Conservation (phyloP, 2,113 vertebrate genomes). For the Hemicordylus capensis region DNA sequence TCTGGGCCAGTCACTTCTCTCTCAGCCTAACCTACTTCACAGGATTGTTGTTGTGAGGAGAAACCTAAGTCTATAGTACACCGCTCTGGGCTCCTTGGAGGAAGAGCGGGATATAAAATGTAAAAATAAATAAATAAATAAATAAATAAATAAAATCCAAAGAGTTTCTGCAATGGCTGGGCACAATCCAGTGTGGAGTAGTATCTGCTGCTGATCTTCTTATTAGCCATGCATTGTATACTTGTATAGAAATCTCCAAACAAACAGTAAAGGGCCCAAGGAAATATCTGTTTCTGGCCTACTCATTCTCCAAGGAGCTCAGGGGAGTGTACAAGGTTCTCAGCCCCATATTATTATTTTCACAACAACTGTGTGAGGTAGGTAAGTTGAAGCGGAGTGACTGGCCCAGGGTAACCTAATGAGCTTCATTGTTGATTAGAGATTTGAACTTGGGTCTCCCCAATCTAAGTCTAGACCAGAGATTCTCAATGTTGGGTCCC, state of each 20-base stretch:
- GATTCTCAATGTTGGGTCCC: no score
- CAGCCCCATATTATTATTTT: neutral
- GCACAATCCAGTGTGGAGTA: neutral
- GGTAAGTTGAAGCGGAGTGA: neutral
- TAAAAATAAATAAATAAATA: no score
- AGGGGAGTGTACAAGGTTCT: no score
- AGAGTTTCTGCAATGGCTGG: neutral
- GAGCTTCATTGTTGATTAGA: neutral
- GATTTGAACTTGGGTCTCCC: neutral
- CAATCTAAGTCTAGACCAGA: neutral
- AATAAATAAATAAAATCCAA: no score
- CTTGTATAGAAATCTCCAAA: neutral
- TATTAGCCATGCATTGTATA: neutral
- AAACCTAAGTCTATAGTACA: no score
- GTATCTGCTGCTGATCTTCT: neutral
- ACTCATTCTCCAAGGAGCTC: no score
- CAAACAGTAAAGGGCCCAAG: neutral
- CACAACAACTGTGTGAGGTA: neutral
- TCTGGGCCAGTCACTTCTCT: no score
- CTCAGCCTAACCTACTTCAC: no score
- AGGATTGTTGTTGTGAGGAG: no score
- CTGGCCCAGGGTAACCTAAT: neutral
- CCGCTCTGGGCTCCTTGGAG: no score
- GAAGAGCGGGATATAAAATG: no score
- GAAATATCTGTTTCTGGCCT: neutral